Conservation (phyloP, 2,113 vertebrate species). For the Cathartes aura region DNA sequence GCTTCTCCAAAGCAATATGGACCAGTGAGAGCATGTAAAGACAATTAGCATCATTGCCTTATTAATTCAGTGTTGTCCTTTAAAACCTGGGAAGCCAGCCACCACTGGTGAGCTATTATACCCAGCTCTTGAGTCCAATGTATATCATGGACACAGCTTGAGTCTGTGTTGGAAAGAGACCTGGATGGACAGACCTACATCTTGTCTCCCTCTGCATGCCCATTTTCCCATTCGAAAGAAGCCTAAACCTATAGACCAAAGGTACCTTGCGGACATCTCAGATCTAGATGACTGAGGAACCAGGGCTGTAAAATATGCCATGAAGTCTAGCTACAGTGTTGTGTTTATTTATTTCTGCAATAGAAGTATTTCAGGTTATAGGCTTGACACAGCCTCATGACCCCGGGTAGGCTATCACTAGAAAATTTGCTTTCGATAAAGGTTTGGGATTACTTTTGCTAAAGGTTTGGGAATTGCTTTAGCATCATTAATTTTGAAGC, state of each 20-base stretch:
- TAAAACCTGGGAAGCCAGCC: neutral
- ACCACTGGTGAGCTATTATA: neutral
- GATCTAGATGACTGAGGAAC: neutral
- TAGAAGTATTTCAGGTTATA: neutral
- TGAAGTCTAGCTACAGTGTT: neutral
- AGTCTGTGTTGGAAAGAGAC: neutral
- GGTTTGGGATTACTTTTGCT: neutral
- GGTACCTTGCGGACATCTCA: rapidly evolving
- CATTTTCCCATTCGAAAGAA: neutral
- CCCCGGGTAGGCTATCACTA: neutral
- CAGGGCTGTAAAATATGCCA: neutral
- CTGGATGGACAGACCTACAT: neutral
- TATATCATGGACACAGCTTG: neutral
- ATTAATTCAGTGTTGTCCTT: neutral
- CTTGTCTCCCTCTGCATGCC: neutral
- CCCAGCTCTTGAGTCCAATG: neutral
- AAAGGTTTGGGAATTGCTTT: neutral
- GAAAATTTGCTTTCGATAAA: neutral
- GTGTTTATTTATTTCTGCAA: neutral
- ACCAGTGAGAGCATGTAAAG: neutral
- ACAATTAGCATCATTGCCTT: neutral
- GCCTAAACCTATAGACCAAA: neutral
- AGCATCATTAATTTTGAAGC: neutral
- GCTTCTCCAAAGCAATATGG: neutral
- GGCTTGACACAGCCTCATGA: neutral